Conservation (phyloP, 2,797 vertebrate genomes). For the Gephyroberyx darwinii region DNA sequence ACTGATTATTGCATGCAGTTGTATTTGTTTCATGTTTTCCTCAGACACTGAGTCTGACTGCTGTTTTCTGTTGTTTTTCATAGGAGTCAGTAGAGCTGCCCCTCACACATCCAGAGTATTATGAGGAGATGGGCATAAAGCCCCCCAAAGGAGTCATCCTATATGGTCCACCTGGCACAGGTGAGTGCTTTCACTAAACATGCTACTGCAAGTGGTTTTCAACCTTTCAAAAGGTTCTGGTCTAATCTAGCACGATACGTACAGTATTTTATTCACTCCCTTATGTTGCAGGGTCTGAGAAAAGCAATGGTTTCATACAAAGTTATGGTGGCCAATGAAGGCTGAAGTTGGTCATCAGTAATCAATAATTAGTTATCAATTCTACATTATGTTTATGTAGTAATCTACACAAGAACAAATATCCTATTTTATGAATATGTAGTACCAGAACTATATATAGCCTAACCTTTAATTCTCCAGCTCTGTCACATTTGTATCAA, state of each 20-base stretch:
- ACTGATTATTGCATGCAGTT: neutral
- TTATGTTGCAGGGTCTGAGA: neutral
- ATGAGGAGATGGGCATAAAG: slow-evolving; percentile 99
- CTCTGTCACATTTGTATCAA: neutral
- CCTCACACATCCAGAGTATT: slow-evolving; percentile 97
- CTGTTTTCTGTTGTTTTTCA: slow-evolving; percentile 31
- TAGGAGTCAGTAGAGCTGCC: slow-evolving; percentile 98
- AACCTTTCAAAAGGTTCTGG: neutral
- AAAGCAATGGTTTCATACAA: neutral
- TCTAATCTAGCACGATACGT: neutral
- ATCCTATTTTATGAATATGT: slow-evolving; percentile 9
- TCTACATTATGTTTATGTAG: neutral
- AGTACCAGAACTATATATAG: neutral
- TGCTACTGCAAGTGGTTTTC: neutral
- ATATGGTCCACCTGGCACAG: slow-evolving; percentile 96
- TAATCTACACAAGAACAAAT: neutral
- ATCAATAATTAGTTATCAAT: neutral
- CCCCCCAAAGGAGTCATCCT: slow-evolving; percentile 98
- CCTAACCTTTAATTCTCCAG: neutral
- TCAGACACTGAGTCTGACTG: neutral
- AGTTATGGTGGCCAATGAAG: neutral
- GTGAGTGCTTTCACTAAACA: slow-evolving; percentile 70
- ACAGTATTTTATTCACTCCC: neutral
- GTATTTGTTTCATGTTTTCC: neutral
- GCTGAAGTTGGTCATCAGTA: neutral